Base-by-base conservation (phyloP, 2,113 vertebrate genomes). In the Octodon degus region DNA sequence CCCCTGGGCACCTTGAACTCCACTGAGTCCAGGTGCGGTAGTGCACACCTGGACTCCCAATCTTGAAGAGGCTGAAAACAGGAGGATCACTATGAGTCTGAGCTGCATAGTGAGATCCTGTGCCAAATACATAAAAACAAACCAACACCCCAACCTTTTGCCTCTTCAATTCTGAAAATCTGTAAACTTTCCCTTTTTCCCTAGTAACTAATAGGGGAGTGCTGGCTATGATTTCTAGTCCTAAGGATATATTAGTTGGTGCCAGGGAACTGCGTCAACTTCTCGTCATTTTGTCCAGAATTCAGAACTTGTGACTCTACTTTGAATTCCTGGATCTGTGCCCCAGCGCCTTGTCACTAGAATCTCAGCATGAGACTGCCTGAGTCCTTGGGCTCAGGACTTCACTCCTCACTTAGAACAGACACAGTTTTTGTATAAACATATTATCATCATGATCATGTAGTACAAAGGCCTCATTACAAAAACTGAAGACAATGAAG, bases 401-500 rank as follows among this genome's bases (percentile, higher is more conserved):
- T 95, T 20, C 32, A 20, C 37, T 47, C 30, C 25, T 93, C 40
- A 62, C 20, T 62, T 60, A 60, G 68, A 82, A 76, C 16, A 72
- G 8, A 16, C 1, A 43, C 9, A 5, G 37, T 37, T 88, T 1
- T 70, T 76, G 50, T 72, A 82, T 25, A 74, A 79, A 91, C 65
- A 4, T 77, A 87, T 70, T 86, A 55, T 47, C 24, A 72, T 2
- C 9, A 77, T 93, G 93, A 68, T 65, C 6, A 65, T 91, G 25
- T 79, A 74, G 32, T 32, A 14, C 58, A 85, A 91, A 95, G 17
- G 24, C 58, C 1, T 5, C 24, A 76, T 81, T 82, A 50, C 50
- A 85, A 89, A 91, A 60, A 53, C 58, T 32, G 43, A 91, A 95
- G n/a, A 90, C 80, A 77, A 13, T 74, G 19, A 79, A 85, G 43